Base-by-base conservation (phyloP, 2,113 vertebrate genomes). In the Hydrolagus affinis region DNA sequence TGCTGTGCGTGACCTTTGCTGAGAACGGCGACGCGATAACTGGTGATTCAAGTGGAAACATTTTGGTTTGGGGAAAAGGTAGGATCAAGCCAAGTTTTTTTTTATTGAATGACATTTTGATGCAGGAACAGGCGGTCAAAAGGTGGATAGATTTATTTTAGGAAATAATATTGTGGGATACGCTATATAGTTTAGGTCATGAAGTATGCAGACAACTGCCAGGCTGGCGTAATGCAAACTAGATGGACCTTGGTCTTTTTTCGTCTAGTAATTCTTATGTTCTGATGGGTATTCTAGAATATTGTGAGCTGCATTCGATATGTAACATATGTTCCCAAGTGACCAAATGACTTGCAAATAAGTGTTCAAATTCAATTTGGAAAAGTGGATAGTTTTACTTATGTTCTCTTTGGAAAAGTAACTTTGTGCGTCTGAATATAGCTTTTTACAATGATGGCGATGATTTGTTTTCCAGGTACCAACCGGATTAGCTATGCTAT, bases 61-160 rank as follows among this genome's bases (percentile, higher is more conserved):
- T 99, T 89, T 91, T 99, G 89, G 94, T 99, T 69, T 99, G 98
- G 98, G 97, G 97, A 70, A 99, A 99, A 98, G 98, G 97, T 98
- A 94, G 93, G 88, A 85, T 7, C 64, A 56, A 21, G 6, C 2
- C 28, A 19, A 66, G 12, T 83, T 32, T 30, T 25, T n/a, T 68
- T 66, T 66, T n/a, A n/a, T 83, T 25, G 17, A 21, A 28, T 83
- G 21, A 83, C 60, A 83, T 83, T 62, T 66, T 66, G 30, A 2
- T 83, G 30, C 62, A 11, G 25, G n/a, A n/a, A n/a, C n/a, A n/a
- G n/a, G n/a, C n/a, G n/a, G n/a, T n/a, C n/a, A n/a, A n/a, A n/a
- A n/a, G n/a, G n/a, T n/a, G n/a, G n/a, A n/a, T n/a, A n/a, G n/a
- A n/a, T n/a, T n/a, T n/a, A n/a, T n/a, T n/a, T n/a, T n/a, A n/a